Conservation (phyloP, 1,140 invertebrate species). For the Drosophila hydei region DNA sequence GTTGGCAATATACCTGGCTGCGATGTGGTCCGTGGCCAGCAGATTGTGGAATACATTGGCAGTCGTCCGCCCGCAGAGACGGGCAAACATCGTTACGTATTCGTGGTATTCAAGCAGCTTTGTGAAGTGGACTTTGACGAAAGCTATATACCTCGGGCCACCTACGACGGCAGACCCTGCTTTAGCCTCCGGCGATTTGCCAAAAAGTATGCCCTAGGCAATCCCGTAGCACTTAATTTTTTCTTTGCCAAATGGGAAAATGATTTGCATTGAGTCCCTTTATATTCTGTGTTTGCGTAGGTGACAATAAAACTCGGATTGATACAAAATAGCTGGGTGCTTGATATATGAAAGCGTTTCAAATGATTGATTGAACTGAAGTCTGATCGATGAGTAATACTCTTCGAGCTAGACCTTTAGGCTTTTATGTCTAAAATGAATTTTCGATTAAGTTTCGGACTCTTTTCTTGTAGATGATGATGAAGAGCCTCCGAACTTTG, state of each 20-base stretch:
- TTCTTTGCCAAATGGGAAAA: slow-evolving; percentile 35
- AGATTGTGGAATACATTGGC: slow-evolving; percentile 91
- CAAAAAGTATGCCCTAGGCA: slow-evolving; percentile 89
- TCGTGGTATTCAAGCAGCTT: slow-evolving; percentile 92
- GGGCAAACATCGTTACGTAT: slow-evolving; percentile 94
- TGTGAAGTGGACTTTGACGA: slow-evolving; percentile 71
- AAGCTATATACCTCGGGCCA: slow-evolving; percentile 84
- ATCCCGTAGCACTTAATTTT: slow-evolving; percentile 92
- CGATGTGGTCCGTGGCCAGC: slow-evolving; percentile 89
- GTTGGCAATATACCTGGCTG: slow-evolving; percentile 94
- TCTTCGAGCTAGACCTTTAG: background rate
- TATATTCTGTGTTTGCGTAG: background rate
- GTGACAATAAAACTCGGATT: slow-evolving; percentile 6
- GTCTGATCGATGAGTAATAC: too few relatives aligned
- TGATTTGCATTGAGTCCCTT: slow-evolving; percentile 6
- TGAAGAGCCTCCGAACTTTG: slow-evolving; percentile 87
- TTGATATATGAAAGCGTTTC: too few relatives aligned
- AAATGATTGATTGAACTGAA: background rate
- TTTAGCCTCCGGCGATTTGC: slow-evolving; percentile 90
- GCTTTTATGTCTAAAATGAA: background rate
- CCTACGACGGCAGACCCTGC: slow-evolving; percentile 87
- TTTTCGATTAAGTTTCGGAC: too few relatives aligned
- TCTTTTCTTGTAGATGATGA: slow-evolving; percentile 86
- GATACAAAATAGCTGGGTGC: slow-evolving; percentile 3
- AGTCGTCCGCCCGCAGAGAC: slow-evolving; percentile 91